Conservation (phyloP, 2,113 vertebrate genomes). For the Bubo bubo region DNA sequence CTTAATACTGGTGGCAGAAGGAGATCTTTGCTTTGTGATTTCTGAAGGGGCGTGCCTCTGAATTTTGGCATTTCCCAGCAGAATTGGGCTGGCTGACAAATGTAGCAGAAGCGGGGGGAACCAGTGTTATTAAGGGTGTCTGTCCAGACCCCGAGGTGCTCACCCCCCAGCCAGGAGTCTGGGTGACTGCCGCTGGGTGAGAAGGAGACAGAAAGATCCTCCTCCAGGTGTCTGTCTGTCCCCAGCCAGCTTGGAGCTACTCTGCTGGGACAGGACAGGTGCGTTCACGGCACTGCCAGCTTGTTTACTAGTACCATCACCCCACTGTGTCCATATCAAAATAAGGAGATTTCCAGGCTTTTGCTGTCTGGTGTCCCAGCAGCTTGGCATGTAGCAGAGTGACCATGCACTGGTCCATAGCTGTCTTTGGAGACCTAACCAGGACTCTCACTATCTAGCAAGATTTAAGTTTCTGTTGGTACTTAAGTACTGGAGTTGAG, state of each 20-base stretch:
- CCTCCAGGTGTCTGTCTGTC: no score
- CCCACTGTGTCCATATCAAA: background rate
- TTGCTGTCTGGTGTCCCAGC: background rate
- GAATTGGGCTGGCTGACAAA: background rate
- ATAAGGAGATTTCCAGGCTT: background rate
- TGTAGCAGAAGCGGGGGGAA: background rate
- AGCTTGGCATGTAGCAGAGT: background rate
- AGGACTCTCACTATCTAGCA: background rate
- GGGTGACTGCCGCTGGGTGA: background rate
- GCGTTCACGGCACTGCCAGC: background rate
- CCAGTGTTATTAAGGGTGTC: background rate
- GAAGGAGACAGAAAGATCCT: background rate
- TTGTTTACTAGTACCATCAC: background rate
- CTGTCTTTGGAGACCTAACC: background rate
- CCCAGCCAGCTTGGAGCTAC: background rate
- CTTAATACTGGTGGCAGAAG: background rate
- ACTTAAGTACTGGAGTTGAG: background rate
- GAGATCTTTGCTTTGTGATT: background rate
- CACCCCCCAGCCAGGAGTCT: background rate
- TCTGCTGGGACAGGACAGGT: background rate
- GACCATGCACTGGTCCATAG: background rate
- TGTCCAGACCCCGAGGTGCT: background rate
- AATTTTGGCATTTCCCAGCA: background rate
- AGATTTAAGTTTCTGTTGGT: background rate
- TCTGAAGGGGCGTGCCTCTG: background rate